Evolutionary conservation across 2,797 vertebrate genomes (phyloP), one percentile per base, ranked within the genome.

Genomic region (Sciurus vulgaris): DNA sequence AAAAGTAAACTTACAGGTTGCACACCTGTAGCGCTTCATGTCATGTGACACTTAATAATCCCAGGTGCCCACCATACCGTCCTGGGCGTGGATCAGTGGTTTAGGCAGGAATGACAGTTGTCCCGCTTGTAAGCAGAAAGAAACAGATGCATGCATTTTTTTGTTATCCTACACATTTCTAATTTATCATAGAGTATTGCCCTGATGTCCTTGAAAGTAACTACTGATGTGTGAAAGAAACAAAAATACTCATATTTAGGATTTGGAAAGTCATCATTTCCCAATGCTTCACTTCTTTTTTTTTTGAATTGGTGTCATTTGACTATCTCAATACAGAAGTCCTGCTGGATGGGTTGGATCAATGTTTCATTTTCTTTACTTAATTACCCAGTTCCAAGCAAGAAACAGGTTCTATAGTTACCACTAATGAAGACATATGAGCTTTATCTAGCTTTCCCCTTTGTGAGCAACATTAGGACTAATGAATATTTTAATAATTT

Each of bases 281-380:
- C 22, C 69, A 61, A 44, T n/a, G 41, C 2, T 65, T 77, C 38
- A 38, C 38, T 38, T 65, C 2, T 12, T 41, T 73, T n/a, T 7
- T 28, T 47, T 49, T 33, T 38, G 49, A 5, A 91, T 33, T 63
- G 15, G 69, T 33, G 12, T 3, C 4, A 35, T 79, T 44, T 76
- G 18, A 18, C 70, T 85, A 47, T 76, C 41, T 76, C 49, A 44
- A 70, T 5, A 41, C 4, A 70, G 33, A 69, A 59, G 10, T 56
- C 35, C 61, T 78, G 5, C 78, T 91, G 13, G 24, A 74, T 81
- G 72, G 5, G 3, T 17, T 86, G 54, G 33, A 85, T 91, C 72
- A 59, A 56, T 96, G 47, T 70, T 93, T 88, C 81, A 88, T 87
- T 96, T 85, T 65, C 35, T 85, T 18, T 61, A 72, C n/a, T 87